Evolutionary conservation across 2,888 invertebrate species (phyloP).

Genomic region (Sclerodermus sp.): DNA sequence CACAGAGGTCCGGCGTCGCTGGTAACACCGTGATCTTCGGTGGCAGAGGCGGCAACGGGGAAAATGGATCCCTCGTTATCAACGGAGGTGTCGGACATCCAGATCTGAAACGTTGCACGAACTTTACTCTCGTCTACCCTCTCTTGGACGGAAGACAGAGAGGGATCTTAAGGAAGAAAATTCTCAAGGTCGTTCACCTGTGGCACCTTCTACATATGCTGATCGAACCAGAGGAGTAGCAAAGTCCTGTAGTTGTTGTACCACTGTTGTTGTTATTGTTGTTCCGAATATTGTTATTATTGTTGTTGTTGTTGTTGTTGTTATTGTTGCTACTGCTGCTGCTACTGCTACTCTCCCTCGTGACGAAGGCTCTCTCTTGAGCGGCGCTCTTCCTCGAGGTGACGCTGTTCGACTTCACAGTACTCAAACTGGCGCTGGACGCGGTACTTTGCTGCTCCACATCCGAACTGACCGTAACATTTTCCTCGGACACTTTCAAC

Average conservation of each 20-base stretch:
- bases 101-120: slow-evolving; percentile 48
- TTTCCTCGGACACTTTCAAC: slow-evolving; percentile 38
- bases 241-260: too few species aligned
- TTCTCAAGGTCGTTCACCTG: slow-evolving; percentile 36
- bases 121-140: too few species aligned
- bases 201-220: slow-evolving; percentile 54
- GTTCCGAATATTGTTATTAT: too few species aligned
- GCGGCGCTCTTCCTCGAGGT: slow-evolving; percentile 45
- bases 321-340: too few species aligned
- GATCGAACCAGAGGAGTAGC: slow-evolving; percentile 43
- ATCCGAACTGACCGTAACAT: slow-evolving; percentile 43
- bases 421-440: slow-evolving; percentile 52
- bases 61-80: slow-evolving; percentile 54
- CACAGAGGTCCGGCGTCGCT: slow-evolving; percentile 68
- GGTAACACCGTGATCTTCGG: slow-evolving; percentile 74
- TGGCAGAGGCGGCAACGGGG: slow-evolving; percentile 62
- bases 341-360: too few species aligned
- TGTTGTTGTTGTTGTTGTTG: too few species aligned
- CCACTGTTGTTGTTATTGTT: too few species aligned
- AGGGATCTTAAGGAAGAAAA: too few species aligned
- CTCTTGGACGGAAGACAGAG: too few species aligned
- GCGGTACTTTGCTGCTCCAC: slow-evolving; percentile 49
- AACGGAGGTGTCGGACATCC: slow-evolving; percentile 51
- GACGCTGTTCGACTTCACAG: slow-evolving; percentile 49
- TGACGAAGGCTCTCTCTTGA: too few species aligned